Evolutionary conservation across 2,113 vertebrate species (phyloP).

Genomic region (Smithornis capensis): DNA sequence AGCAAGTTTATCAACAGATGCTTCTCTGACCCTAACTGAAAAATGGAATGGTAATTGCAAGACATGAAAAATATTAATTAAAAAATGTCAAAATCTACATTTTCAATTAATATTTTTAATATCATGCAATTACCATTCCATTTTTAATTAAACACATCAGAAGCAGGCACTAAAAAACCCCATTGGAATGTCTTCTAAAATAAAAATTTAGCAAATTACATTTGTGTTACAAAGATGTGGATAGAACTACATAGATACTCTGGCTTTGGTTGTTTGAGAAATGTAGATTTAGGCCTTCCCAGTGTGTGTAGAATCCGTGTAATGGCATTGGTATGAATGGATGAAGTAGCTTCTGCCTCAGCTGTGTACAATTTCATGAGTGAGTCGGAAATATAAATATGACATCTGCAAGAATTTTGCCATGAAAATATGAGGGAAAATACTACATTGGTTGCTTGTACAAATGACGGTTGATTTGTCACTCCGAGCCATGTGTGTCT

Average conservation of each 20-base stretch:
- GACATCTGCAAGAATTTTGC: not conserved
- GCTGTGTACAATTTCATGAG: not conserved
- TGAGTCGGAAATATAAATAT: not conserved
- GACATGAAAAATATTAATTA: not conserved
- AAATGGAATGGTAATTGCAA: not conserved
- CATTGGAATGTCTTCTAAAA: not conserved
- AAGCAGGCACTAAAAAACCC: not conserved
- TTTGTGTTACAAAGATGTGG: accelerated
- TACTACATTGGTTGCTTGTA: not conserved
- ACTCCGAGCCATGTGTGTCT: not conserved
- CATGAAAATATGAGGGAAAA: not conserved
- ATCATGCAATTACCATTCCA: too few species aligned
- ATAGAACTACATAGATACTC: not conserved
- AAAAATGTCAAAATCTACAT: not conserved
- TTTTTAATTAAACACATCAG: not conserved
- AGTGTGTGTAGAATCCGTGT: not conserved
- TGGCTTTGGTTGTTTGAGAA: not conserved
- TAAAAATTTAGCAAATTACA: not conserved
- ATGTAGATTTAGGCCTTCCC: not conserved
- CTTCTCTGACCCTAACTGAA: not conserved
- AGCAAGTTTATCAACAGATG: not conserved
- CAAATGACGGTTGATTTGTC: not conserved
- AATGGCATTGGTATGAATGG: not conserved
- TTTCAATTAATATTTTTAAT: too few species aligned
- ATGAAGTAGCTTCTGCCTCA: not conserved